Conservation (phyloP, 2,888 invertebrate species). For the Pelosia muscerda region DNA sequence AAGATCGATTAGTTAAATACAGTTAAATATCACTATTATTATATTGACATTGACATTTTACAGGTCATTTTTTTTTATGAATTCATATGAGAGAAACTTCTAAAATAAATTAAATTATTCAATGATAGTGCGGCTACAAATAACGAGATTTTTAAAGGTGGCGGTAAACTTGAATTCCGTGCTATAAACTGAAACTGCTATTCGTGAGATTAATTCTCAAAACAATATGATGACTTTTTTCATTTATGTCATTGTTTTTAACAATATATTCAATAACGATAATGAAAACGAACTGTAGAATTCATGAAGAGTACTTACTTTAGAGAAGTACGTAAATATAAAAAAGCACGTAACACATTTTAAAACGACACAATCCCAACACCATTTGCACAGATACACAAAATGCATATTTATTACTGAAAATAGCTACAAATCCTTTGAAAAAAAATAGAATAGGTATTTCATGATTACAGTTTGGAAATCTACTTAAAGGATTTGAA, state of each 20-base stretch:
- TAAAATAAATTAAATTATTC: too few species aligned
- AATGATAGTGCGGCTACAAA: not conserved
- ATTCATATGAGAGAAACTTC: too few species aligned
- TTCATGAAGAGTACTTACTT: not conserved
- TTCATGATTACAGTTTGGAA: not conserved
- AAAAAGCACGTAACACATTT: not conserved
- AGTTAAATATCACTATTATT: not conserved
- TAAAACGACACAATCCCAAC: conserved; percentile 30
- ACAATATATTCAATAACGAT: too few species aligned
- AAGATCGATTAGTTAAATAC: not conserved
- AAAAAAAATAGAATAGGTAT: conserved; percentile 6
- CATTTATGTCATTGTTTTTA: too few species aligned
- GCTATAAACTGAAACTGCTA: too few species aligned
- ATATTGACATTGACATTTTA: not conserved
- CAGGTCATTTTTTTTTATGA: not conserved
- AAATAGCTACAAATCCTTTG: conserved; percentile 25
- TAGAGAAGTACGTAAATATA: not conserved
- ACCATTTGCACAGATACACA: conserved; percentile 41
- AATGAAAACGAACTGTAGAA: not conserved
- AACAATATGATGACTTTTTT: too few species aligned
- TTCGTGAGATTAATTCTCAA: too few species aligned
- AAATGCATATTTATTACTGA: conserved; percentile 28
- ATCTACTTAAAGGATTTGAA: conserved; percentile 10
- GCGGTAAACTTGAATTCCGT: not conserved
- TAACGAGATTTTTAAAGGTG: too few species aligned